Base-by-base conservation (phyloP, 2,888 invertebrate species). In the Flabesymbios commensalis region DNA sequence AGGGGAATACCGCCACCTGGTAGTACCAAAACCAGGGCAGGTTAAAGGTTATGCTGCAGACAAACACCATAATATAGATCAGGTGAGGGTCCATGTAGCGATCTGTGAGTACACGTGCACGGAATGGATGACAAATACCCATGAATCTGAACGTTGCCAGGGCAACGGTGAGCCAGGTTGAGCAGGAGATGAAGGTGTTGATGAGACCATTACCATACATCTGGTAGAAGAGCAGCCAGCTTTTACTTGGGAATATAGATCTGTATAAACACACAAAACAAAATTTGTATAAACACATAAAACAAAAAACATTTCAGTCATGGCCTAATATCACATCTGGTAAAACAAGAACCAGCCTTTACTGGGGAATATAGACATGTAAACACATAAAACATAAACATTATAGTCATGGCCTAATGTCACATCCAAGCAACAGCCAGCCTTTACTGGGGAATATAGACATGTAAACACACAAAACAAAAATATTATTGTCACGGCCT, bases 121-220 rank as follows among this genome's bases (percentile, higher is more conserved):
- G 86, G 5, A 89, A 88, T 7, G 90, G 90, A 82, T 88, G 89
- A 72, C 90, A 90, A 3, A 90, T 89, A 64, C 89, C 89, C 32
- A 90, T 87, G 80, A 89, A 90, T 45, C 90, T 85, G 77, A 90
- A 90, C 64, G 90, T 85, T 24, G 90, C 90, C 69, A 90, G 84
- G 7, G 89, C 89, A 56, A 90, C 83, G n/a, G 90, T 86, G 88
- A 90, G 88, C 86, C 90, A 87, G 2, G 90, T 90, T 57, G 90
- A 90, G 10, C 89, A 87, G 42, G 90, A 88, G 86, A 79, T 72
- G 57, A 79, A 77, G 10, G 77, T 68, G 61, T 76, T 78, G 56
- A 78, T 76, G 17, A 77, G 57, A 2, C 74, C 76, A 2, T 72
- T 66, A 36, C 74, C 70, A 64, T 77, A 78, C 19, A 41, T 7